phyloP scores from a whole-genome alignment of 2,888 invertebrate species.

The Caenorhabditis sinica region DNA sequence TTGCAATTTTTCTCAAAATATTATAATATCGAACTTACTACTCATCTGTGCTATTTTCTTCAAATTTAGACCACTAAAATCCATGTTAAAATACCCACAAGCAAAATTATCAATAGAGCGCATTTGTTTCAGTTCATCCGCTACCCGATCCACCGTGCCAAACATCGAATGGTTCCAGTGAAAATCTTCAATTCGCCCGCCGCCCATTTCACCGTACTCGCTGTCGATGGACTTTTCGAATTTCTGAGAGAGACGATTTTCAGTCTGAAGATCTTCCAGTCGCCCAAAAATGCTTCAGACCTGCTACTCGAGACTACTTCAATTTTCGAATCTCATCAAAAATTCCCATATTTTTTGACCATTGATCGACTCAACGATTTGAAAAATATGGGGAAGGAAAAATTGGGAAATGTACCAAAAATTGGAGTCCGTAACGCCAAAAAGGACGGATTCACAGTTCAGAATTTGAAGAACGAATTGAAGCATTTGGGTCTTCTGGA shows the following conservation, averaged over 20 bases:
- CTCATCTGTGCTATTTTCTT: too few relatives aligned
- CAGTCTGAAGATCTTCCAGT: not conserved
- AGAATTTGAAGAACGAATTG: conserved; percentile 28
- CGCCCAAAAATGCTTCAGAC: not conserved
- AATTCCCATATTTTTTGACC: too few relatives aligned
- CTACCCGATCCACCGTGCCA: not conserved
- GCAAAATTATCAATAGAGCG: too few relatives aligned
- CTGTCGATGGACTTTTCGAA: not conserved
- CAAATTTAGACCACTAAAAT: too few relatives aligned
- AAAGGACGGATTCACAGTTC: conserved; percentile 15
- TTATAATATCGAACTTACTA: too few relatives aligned
- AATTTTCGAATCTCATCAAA: too few relatives aligned
- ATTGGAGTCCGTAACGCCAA: conserved; percentile 11
- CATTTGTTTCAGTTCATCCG: conserved; percentile 14
- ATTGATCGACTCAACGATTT: too few relatives aligned
- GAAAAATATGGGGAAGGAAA: not conserved
- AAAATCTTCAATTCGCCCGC: too few relatives aligned
- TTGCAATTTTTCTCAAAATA: too few relatives aligned
- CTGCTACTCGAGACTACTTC: too few relatives aligned
- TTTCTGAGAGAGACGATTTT: not conserved
- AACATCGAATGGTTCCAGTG: not conserved
- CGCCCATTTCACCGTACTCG: not conserved
- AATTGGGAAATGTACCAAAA: not conserved
- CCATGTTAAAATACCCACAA: too few relatives aligned
- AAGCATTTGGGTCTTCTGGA: not conserved